Conservation (phyloP, 2,797 vertebrate species). For the Coilia nasus region DNA sequence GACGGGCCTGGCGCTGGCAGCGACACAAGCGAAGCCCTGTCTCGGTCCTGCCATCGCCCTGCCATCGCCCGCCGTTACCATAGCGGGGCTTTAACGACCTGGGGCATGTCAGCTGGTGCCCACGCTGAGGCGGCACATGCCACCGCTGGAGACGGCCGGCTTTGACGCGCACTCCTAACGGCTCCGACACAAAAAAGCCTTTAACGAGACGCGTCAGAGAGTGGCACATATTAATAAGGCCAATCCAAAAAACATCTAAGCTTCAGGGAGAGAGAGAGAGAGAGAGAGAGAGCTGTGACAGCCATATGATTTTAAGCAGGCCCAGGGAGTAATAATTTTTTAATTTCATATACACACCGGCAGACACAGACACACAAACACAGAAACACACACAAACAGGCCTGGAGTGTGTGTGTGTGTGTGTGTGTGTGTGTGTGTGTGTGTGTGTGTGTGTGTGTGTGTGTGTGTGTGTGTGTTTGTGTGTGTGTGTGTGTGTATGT, state of each 20-base stretch:
- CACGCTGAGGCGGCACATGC: constrained; percentile 25
- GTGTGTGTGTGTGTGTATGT: constrained; percentile 21
- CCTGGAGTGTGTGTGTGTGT: background rate
- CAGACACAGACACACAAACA: constrained; percentile 26
- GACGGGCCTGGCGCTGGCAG: constrained; percentile 51
- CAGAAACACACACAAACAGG: constrained; percentile 22
- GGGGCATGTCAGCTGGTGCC: constrained; percentile 49
- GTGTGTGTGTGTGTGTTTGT: background rate
- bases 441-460: background rate
- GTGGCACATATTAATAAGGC: constrained; percentile 12
- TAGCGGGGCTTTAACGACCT: constrained; percentile 64
- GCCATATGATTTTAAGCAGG: constrained; percentile 5
- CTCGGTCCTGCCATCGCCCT: constrained; percentile 42
- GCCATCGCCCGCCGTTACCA: constrained; percentile 52
- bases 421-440: background rate
- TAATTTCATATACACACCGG: constrained; percentile 20
- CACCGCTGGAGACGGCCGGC: constrained; percentile 6
- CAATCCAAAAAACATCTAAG: constrained; percentile 12
- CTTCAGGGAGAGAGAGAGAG: background rate
- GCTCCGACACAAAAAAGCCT: constrained; percentile 13
- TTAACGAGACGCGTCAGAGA: background rate
- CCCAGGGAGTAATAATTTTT: constrained; percentile 17
- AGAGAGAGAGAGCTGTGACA: background rate
- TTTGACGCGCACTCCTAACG: background rate
- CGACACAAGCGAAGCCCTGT: constrained; percentile 68